Base-by-base conservation (phyloP, 2,113 vertebrate genomes). In the Alexandromys fortis region DNA sequence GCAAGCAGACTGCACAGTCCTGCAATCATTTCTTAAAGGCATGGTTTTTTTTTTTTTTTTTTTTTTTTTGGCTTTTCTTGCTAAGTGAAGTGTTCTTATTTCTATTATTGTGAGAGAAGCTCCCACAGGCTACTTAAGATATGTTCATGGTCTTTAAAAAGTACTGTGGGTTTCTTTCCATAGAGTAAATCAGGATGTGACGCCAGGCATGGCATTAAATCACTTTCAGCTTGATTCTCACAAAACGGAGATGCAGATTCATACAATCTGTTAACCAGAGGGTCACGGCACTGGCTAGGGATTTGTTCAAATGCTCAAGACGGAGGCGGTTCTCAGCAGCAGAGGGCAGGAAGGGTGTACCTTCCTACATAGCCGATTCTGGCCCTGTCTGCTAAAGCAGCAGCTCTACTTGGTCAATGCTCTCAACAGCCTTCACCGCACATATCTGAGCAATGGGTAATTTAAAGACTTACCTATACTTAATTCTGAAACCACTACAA, bases 21-120 rank as follows among this genome's bases (percentile, higher is more conserved):
- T 63, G 55, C 26, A 63, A 63, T 61, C 47, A 72, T 91, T 94
- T 94, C 83, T 93, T 94, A 83, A 89, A 86, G 28, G 52, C 7
- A 61, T 7, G n/a, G n/a, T 5, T 7, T 85, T 58, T 55, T 55
- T 76, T 52, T 67, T 68, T 5, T 7, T 85, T 58, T 55, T 5
- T 7, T 85, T 58, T 55, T 55, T 76, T 52, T 67, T 68, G 76
- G 78, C 30, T 81, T 91, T 92, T 94, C 5, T 94, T 83, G n/a
- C 83, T 58, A 65, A 65, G 72, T 86, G 65, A 77, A 89, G 72
- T 61, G 77, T 28, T 12, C 83, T 58, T 58, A 58, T 58, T 58
- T 58, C 55, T 58, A 58, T 58, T 58, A 21, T 21, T 58, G 55
- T 21, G 55, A 58, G 55, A 21, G 55, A 58, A 58, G 72, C 35